These are phyloP conservation scores for Litoditis marina DNA, from an alignment of 2,888 invertebrate species.

Conservation along the genomic window DNA sequence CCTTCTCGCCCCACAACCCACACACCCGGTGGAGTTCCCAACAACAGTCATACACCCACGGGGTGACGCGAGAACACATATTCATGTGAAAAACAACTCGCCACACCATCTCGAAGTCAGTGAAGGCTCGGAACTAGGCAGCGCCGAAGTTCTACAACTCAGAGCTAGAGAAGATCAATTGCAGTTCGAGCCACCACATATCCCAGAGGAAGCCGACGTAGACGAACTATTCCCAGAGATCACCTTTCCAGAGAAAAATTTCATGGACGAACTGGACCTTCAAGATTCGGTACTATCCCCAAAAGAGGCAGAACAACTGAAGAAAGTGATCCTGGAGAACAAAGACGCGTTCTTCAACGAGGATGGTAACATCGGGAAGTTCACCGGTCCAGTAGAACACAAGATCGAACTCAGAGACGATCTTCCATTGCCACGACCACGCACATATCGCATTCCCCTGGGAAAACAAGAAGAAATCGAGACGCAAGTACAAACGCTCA, in stretches of 20 bases:
- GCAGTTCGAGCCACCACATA: background rate
- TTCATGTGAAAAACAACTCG: no score
- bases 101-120: no score
- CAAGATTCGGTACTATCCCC: background rate
- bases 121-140: no score
- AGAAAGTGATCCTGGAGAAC: background rate
- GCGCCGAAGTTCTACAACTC: no score
- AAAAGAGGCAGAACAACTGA: background rate
- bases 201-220: conserved; percentile 1
- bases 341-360: conserved; percentile 4
- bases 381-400: conserved; percentile 1
- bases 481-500: background rate
- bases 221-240: background rate
- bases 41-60: no score
- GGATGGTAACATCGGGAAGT: conserved; percentile 1
- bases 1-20: no score
- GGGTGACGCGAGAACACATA: no score
- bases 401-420: background rate
- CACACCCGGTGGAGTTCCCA: no score
- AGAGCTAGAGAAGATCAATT: no score
- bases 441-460: no score
- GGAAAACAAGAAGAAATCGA: background rate
- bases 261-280: background rate
- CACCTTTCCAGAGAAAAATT: background rate
- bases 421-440: background rate